phyloP scores from a whole-genome alignment of 2,888 invertebrate genomes.

The Didymodactylos carnosus region DNA sequence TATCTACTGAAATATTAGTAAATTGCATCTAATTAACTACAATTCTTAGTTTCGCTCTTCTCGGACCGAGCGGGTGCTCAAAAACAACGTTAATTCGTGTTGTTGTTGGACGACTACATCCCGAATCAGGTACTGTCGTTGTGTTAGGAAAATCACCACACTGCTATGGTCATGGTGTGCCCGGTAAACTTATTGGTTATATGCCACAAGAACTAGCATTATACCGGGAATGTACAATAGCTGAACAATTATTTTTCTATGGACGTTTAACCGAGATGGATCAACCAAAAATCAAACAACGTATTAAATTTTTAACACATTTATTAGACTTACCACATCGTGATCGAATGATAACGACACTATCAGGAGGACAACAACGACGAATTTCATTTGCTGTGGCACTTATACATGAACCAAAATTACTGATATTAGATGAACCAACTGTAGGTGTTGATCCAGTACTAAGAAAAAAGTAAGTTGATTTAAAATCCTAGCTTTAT shows the following conservation, averaged over 20 bases:
- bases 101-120: slow-evolving; percentile 63
- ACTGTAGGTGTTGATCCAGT: slow-evolving; percentile 79
- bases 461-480: slow-evolving; percentile 36
- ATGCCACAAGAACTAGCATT: slow-evolving; percentile 56
- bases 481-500: neutral
- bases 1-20: no score
- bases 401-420: slow-evolving; percentile 71
- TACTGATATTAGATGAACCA: slow-evolving; percentile 49
- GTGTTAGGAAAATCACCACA: slow-evolving; percentile 75
- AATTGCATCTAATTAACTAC: no score
- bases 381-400: slow-evolving; percentile 76
- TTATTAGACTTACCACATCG: slow-evolving; percentile 72
- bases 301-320: slow-evolving; percentile 63
- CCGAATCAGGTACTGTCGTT: slow-evolving; percentile 67
- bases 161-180: slow-evolving; percentile 67
- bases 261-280: slow-evolving; percentile 82
- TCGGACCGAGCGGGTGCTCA: slow-evolving; percentile 77
- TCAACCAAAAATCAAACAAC: slow-evolving; percentile 50
- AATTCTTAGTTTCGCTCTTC: slow-evolving; percentile 74
- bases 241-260: slow-evolving; percentile 84
- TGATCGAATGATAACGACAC: slow-evolving; percentile 55
- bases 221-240: slow-evolving; percentile 52
- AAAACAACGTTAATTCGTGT: slow-evolving; percentile 78
- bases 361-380: slow-evolving; percentile 73
- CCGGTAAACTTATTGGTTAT: slow-evolving; percentile 77